phyloP scores from a whole-genome alignment of 2,797 vertebrate species.

The Myotis daubentonii region DNA sequence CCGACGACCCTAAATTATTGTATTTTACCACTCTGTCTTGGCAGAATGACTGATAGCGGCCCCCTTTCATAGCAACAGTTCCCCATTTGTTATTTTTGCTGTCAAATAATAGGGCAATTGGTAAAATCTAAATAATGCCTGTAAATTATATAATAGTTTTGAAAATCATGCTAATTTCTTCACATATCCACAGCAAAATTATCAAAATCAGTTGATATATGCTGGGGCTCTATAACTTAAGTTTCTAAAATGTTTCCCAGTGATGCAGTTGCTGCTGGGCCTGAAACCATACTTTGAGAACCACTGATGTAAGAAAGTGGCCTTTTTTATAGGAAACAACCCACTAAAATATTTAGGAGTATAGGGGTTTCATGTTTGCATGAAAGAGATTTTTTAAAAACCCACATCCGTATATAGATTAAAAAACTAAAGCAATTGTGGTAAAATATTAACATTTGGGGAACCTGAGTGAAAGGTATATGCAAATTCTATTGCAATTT shows the following conservation, averaged over 20 bases:
- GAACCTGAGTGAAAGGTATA: neutral
- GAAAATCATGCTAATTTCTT: constrained; percentile 24
- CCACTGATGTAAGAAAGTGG: neutral
- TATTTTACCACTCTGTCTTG: neutral
- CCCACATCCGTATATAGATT: neutral
- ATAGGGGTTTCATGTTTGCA: neutral
- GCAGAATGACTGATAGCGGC: neutral
- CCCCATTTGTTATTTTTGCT: constrained; percentile 13
- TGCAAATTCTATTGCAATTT: constrained; percentile 1
- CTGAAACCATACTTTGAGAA: neutral
- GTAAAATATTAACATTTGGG: constrained; percentile 8
- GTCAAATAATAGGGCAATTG: constrained; percentile 19
- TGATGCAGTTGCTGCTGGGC: neutral
- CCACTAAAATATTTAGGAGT: neutral
- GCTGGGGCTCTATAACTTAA: neutral
- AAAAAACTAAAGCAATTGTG: neutral
- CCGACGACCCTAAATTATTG: neutral
- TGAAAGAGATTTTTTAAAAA: neutral
- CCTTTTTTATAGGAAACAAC: neutral
- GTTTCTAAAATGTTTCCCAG: neutral
- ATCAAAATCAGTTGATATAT: neutral
- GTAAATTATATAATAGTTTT: neutral
- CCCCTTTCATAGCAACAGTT: neutral
- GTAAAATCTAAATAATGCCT: constrained; percentile 34
- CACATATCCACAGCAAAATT: neutral